These are phyloP conservation scores for Drosophila eugracilis DNA, from an alignment of 1,140 invertebrate species.

Conservation along the genomic window DNA sequence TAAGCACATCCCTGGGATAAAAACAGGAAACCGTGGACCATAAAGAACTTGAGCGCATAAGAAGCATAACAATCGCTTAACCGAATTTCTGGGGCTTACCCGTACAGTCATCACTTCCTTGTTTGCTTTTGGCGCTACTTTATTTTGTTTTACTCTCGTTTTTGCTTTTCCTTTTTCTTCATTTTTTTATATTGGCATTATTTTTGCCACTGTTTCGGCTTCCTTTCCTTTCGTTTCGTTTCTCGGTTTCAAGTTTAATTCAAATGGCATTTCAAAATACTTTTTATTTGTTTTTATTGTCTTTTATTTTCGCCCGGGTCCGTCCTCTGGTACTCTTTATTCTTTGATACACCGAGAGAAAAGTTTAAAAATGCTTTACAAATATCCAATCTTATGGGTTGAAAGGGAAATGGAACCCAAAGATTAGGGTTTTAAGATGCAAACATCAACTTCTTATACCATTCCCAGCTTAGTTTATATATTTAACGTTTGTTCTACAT, in stretches of 20 bases:
- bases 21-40: slow-evolving; percentile 30
- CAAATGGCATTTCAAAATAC: slow-evolving; percentile 71
- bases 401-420: too few species aligned
- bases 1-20: slow-evolving; percentile 1
- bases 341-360: background rate
- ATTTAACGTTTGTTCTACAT: background rate
- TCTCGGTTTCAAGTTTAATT: slow-evolving; percentile 58
- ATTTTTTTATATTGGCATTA: slow-evolving; percentile 1
- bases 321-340: slow-evolving; percentile 1
- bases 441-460: too few species aligned
- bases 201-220: slow-evolving; percentile 15
- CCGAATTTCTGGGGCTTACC: slow-evolving; percentile 30
- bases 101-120: slow-evolving; percentile 51
- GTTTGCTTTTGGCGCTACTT: slow-evolving; percentile 12
- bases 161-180: too few species aligned
- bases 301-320: slow-evolving; percentile 34
- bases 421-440: too few species aligned
- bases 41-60: slow-evolving; percentile 33
- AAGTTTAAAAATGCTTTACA: background rate
- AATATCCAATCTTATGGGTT: too few species aligned
- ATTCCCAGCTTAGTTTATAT: background rate
- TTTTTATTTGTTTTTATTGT: slow-evolving; percentile 78
- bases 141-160: too few species aligned
- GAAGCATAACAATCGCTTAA: slow-evolving; percentile 39
- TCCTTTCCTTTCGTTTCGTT: slow-evolving; percentile 4